Conservation (phyloP, 2,888 invertebrate genomes). For the Maniola hyperantus region DNA sequence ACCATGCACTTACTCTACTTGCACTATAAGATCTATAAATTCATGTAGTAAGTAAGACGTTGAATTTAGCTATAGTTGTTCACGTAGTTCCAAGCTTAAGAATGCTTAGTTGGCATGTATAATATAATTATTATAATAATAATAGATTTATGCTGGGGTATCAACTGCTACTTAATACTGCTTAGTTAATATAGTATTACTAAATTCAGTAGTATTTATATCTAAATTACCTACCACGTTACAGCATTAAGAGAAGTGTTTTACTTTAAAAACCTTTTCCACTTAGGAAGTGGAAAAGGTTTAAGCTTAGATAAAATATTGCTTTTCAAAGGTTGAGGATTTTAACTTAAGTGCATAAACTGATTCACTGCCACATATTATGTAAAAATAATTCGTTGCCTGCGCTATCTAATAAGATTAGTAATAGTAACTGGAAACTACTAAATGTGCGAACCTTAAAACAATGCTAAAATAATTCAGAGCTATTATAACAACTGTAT, state of each 20-base stretch:
- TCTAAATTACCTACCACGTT: background rate
- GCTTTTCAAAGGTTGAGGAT: conserved; percentile 13
- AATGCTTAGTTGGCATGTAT: conserved; percentile 28
- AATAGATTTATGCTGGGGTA: conserved; percentile 11
- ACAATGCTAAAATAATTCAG: background rate
- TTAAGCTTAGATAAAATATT: conserved; percentile 8
- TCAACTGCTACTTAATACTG: background rate
- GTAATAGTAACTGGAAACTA: background rate
- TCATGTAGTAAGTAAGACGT: background rate
- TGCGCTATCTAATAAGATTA: background rate
- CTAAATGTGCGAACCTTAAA: background rate
- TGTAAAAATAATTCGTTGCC: background rate
- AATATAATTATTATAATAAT: too few species aligned
- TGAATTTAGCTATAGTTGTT: conserved; percentile 6
- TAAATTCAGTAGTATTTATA: background rate
- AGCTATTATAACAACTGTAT: background rate
- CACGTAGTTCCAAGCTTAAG: conserved; percentile 18
- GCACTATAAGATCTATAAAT: background rate
- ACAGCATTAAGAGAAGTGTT: background rate
- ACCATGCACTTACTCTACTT: conserved; percentile 40
- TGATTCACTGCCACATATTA: background rate
- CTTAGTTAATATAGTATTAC: background rate
- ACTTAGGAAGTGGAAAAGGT: background rate
- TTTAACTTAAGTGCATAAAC: conserved; percentile 1
- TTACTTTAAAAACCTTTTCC: conserved; percentile 10